phyloP scores from a whole-genome alignment of 2,113 vertebrate genomes.

The Campylomormyrus numenius region DNA sequence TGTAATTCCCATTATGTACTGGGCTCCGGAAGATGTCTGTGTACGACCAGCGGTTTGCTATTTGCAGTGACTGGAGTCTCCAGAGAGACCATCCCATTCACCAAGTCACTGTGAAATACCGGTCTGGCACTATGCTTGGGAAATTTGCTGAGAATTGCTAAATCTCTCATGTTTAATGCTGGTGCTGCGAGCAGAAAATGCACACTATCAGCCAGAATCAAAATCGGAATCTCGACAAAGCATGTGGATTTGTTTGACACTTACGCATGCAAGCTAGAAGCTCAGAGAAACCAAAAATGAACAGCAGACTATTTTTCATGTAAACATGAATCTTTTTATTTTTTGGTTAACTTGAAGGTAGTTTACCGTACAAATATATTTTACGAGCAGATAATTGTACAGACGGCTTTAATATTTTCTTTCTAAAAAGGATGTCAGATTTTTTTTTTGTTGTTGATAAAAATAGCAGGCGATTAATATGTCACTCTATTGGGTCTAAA shows the following conservation, averaged over 20 bases:
- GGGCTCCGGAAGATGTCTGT: neutral
- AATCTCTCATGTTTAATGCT: neutral
- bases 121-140: neutral
- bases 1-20: neutral
- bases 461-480: neutral
- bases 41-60: neutral
- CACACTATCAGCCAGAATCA: neutral
- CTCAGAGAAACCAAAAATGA: conserved; percentile 1
- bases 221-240: neutral
- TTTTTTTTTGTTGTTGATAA: neutral
- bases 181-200: neutral
- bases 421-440: neutral
- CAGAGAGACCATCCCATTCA: neutral
- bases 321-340: conserved; percentile 5
- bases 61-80: neutral
- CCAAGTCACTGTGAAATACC: neutral
- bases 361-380: conserved; percentile 1
- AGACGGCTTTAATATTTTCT: neutral
- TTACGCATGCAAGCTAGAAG: neutral
- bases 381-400: conserved; percentile 9
- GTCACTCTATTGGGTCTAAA: neutral
- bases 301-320: neutral
- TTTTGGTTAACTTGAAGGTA: neutral
- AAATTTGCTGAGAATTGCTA: neutral
- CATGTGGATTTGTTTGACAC: neutral